Conservation (phyloP, 2,113 vertebrate species). For the Candoia aspera region DNA sequence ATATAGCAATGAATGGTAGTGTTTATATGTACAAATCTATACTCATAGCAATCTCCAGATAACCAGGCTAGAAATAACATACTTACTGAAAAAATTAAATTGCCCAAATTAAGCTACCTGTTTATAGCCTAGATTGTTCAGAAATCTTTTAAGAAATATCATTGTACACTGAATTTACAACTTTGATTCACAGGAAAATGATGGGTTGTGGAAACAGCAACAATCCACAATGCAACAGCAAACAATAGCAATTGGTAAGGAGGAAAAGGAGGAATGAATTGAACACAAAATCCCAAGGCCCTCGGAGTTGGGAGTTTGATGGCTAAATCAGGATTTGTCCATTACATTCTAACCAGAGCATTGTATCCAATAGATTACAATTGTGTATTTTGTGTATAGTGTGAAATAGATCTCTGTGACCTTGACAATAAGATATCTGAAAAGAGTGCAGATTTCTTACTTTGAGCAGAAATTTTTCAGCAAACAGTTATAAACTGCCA, state of each 20-base stretch:
- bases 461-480: not conserved
- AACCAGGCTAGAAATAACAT: not conserved
- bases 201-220: not conserved
- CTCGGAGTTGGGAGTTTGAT: not conserved
- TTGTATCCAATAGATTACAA: not conserved
- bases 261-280: not conserved
- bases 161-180: not conserved
- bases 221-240: not conserved
- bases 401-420: not conserved
- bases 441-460: not conserved
- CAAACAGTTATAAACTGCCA: not conserved
- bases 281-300: not conserved
- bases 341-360: not conserved
- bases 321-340: not conserved
- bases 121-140: not conserved
- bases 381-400: not conserved
- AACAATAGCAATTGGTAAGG: not conserved
- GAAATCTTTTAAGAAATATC: not conserved
- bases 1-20: not conserved
- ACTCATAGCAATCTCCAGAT: not conserved
- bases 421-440: not conserved
- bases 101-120: not conserved
- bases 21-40: not conserved
- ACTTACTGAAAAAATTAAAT: not conserved
- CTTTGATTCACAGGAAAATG: not conserved